Percentiles rank a stretch among this genome's conserved stretches.
phyloP scores from a whole-genome alignment of 1,140 invertebrate species.

The Temnothorax nylanderi region DNA sequence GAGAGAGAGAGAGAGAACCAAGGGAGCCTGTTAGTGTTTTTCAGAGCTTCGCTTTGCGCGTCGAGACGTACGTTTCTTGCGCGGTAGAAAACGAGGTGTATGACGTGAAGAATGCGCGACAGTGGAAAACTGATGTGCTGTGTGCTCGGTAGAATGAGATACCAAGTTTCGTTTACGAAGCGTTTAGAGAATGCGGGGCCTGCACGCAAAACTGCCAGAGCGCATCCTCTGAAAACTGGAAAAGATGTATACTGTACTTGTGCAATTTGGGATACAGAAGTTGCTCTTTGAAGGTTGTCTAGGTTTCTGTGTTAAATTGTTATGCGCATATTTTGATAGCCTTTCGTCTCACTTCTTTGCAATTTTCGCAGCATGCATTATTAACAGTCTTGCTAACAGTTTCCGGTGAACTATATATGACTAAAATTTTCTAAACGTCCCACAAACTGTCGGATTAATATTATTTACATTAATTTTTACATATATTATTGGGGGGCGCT shows the following conservation, averaged over 20 bases:
- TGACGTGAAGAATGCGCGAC: slow-evolving; percentile 27
- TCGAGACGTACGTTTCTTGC: slow-evolving; percentile 46
- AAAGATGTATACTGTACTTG: background rate
- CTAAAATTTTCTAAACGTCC: background rate
- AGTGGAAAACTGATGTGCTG: slow-evolving; percentile 12
- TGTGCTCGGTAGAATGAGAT: background rate
- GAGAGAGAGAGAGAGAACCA: background rate
- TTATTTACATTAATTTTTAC: background rate
- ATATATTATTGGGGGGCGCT: background rate
- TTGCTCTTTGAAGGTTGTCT: background rate
- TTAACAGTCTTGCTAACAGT: background rate
- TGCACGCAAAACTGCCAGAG: background rate
- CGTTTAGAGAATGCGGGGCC: background rate
- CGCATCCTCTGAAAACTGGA: background rate
- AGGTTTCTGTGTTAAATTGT: background rate
- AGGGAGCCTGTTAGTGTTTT: slow-evolving; percentile 19
- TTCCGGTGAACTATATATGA: background rate
- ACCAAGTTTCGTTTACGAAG: background rate
- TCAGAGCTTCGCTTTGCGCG: slow-evolving; percentile 33
- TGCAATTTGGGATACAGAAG: background rate
- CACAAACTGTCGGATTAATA: background rate
- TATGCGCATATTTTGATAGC: background rate
- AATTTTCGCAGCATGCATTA: background rate
- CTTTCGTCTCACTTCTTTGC: background rate
- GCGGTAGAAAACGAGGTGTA: slow-evolving; percentile 35